These are phyloP conservation scores for Phenganax subtilis DNA, from an alignment of 92 coral and sea anemone species.

Conservation along the genomic window DNA sequence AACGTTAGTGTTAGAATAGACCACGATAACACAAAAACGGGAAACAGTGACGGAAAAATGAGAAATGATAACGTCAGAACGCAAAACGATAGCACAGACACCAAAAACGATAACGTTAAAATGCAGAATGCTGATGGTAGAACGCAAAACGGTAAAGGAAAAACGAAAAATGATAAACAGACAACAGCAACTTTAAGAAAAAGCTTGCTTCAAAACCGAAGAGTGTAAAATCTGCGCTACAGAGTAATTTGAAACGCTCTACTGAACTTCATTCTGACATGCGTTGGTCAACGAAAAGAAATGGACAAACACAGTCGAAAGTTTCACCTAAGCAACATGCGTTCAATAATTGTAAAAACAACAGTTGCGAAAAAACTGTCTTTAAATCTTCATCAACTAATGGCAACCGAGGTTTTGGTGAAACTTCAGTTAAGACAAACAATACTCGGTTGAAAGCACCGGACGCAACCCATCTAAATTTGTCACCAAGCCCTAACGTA, in stretches of 20 bases:
- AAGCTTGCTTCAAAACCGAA: too few species aligned
- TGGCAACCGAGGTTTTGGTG: background rate
- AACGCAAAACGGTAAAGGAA: too few species aligned
- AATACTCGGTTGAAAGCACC: background rate
- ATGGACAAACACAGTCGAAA: constrained; percentile 34
- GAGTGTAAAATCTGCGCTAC: background rate
- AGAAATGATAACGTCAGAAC: too few species aligned
- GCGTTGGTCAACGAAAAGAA: background rate
- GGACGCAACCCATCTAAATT: background rate
- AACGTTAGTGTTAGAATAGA: background rate
- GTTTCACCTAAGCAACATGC: constrained; percentile 42
- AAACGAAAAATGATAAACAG: too few species aligned
- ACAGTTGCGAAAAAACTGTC: background rate
- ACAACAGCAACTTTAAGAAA: too few species aligned
- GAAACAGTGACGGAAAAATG: too few species aligned
- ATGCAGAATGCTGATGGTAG: too few species aligned
- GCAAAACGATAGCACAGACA: too few species aligned
- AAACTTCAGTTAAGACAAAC: constrained; percentile 2
- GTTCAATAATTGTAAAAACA: background rate
- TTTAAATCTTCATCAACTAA: constrained; percentile 2
- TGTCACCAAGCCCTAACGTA: constrained; percentile 10
- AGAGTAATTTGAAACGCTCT: background rate
- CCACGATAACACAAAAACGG: background rate
- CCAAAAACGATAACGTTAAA: too few species aligned
- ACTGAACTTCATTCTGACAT: background rate